Evolutionary conservation across 2,888 invertebrate species (phyloP), one percentile per base, ranked within the genome.

Genomic region (Hemistola chrysoprasaria): DNA sequence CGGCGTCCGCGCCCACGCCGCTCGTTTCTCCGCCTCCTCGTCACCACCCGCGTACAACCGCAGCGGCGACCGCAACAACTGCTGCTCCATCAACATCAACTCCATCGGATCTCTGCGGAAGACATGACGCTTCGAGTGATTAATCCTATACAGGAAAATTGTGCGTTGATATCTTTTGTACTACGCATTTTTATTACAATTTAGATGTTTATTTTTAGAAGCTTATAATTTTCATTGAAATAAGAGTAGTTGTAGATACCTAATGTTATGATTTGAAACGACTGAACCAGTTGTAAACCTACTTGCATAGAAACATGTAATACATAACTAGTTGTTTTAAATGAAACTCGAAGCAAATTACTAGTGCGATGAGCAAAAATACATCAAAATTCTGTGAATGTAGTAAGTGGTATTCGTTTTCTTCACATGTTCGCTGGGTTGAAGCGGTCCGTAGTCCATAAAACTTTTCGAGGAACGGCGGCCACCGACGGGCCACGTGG

Each of bases 101-200:
- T 95, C 95, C 93, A 95, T 94, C 23, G 94, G 94, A 69, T 95
- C 95, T 83, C 93, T 93, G 91, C 31, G 90, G 87, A 79, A 31
- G 45, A 54, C 10, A 2, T n/a, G 4, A 6, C 8, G 8, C 29
- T 11, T 11, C 20, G n/a, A n/a, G n/a, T 25, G 29, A 26, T 40
- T 34, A 40, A 26, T 35, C 22, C 10, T 34, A 29, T 10, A 6
- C 5, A 11, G n/a, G 6, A 22, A 6, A 5, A 1, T 22, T 24
- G 27, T 32, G 34, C 48, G 46, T 51, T 49, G 44, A 49, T 51
- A 39, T 51, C 49, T 54, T 49, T 45, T 40, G 32, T 44, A 40
- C 16, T 32, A 25, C 30, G 20, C 11, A 35, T 45, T 34, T 25
- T 11, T 11, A 11, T 3, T 16, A 3, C 16, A 16, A 16, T 16